These are phyloP conservation scores for Acronicta psi DNA, from an alignment of 2,888 invertebrate species.

Conservation along the genomic window DNA sequence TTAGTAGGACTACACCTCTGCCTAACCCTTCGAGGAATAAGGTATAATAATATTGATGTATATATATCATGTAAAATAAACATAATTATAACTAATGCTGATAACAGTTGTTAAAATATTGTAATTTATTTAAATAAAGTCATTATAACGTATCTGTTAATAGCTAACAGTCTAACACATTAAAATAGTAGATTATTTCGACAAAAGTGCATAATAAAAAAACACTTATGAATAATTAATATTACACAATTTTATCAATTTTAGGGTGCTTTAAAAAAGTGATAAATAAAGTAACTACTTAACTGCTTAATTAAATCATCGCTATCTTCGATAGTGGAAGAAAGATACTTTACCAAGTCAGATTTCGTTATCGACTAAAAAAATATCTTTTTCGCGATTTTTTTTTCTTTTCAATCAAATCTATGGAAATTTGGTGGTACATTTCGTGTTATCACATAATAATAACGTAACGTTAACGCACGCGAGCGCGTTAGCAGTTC, in stretches of 20 bases:
- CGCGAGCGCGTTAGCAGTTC: conserved; percentile 54
- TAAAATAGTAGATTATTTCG: background rate
- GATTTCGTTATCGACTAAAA: no score
- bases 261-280: background rate
- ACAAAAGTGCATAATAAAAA: no score
- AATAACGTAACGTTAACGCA: conserved; percentile 53
- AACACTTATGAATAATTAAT: background rate
- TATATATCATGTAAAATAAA: no score
- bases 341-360: no score
- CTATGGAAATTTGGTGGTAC: conserved; percentile 29
- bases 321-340: no score
- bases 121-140: background rate
- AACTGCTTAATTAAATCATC: background rate
- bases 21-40: no score
- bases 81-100: no score
- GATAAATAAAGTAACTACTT: background rate
- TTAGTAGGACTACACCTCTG: no score
- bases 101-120: background rate
- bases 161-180: background rate
- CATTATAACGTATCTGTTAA: background rate
- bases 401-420: conserved; percentile 19
- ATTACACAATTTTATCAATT: background rate
- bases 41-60: no score
- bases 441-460: conserved; percentile 52
- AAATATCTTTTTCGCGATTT: background rate